Conservation (phyloP, 2,888 invertebrate genomes). For the Ophion obscuratus region DNA sequence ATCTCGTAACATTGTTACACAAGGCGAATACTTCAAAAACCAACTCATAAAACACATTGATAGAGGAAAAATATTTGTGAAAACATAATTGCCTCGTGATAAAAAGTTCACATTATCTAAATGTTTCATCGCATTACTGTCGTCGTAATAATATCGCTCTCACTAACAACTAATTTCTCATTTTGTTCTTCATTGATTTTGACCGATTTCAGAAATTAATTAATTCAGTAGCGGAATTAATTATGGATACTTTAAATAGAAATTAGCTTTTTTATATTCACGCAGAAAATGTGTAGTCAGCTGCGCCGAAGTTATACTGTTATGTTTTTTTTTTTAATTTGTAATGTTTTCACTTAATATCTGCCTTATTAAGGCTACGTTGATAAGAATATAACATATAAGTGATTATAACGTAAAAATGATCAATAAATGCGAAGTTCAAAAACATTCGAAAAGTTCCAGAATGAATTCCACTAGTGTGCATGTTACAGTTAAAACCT, state of each 20-base stretch:
- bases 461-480: too few species aligned
- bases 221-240: too few species aligned
- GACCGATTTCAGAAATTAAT: not conserved
- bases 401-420: too few species aligned
- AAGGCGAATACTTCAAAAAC: not conserved
- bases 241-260: not conserved
- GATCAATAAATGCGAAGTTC: not conserved
- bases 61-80: not conserved
- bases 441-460: not conserved
- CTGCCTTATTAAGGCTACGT: too few species aligned
- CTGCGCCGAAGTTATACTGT: too few species aligned
- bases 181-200: not conserved
- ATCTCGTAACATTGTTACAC: not conserved
- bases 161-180: not conserved
- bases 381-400: too few species aligned
- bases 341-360: too few species aligned
- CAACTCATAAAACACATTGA: constrained; percentile 1
- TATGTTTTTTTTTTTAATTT: too few species aligned
- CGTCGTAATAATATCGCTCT: constrained; percentile 22
- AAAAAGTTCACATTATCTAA: constrained; percentile 3
- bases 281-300: too few species aligned
- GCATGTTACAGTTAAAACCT: too few species aligned
- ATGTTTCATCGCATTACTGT: constrained; percentile 17
- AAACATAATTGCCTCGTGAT: constrained; percentile 8
- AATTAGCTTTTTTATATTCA: too few species aligned